Percentiles rank a stretch among this genome's conserved stretches.
phyloP scores from a whole-genome alignment of 2,888 invertebrate species.

The Eupithecia subumbrata region DNA sequence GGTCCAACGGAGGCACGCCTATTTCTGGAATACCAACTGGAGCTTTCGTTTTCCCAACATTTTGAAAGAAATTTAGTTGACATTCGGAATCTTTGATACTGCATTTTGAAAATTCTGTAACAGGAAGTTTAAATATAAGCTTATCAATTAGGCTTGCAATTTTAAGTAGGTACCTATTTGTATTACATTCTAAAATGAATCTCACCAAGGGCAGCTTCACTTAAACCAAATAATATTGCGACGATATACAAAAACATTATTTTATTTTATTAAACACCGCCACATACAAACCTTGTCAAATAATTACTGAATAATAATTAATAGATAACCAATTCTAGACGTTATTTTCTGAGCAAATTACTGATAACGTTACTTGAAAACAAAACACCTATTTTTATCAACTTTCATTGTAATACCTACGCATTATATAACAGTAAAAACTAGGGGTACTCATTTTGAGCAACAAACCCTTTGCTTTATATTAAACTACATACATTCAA shows the following conservation, averaged over 20 bases:
- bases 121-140: not conserved
- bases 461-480: not conserved
- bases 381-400: not conserved
- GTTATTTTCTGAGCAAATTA: not conserved
- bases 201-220: not conserved
- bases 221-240: not conserved
- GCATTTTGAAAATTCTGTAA: conserved; percentile 24
- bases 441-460: too few relatives aligned
- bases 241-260: not conserved
- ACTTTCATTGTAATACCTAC: not conserved
- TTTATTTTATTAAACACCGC: not conserved
- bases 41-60: not conserved
- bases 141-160: not conserved
- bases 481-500: not conserved
- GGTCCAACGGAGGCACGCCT: conserved; percentile 31
- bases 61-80: conserved; percentile 26
- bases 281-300: not conserved
- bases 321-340: not conserved
- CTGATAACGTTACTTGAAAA: not conserved
- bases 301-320: not conserved
- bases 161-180: not conserved
- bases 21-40: conserved; percentile 19
- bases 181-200: not conserved
- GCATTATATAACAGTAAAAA: not conserved
- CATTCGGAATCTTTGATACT: conserved; percentile 27